Evolutionary conservation across 1,140 invertebrate genomes (phyloP).

Genomic region (Rhagoletis zephyria): DNA sequence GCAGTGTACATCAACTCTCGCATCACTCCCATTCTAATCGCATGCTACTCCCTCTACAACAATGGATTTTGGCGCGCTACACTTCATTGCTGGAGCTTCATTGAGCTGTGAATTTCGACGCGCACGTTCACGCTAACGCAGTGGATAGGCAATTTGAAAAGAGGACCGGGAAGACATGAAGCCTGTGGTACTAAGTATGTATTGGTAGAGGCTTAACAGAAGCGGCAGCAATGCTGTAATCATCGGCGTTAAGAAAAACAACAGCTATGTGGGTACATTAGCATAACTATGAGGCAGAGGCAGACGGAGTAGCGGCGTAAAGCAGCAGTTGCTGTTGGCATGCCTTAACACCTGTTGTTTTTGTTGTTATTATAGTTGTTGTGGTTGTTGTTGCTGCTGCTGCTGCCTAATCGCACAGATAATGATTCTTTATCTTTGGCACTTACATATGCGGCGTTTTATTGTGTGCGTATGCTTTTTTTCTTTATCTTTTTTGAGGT

Average conservation of each 20-base stretch:
- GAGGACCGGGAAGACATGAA: background rate
- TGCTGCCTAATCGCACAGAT: conserved; percentile 54
- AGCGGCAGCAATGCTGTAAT: background rate
- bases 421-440: conserved; percentile 54
- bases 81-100: conserved; percentile 43
- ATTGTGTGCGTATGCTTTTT: conserved; percentile 4
- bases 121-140: conserved; percentile 38
- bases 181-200: background rate
- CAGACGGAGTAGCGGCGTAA: too few relatives aligned
- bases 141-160: conserved; percentile 9
- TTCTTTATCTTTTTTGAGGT: background rate
- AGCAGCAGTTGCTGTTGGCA: conserved; percentile 26
- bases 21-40: background rate
- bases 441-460: conserved; percentile 51
- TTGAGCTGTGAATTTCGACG: conserved; percentile 54
- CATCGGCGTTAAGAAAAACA: background rate
- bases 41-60: background rate
- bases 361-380: conserved; percentile 48
- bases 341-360: conserved; percentile 40
- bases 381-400: conserved; percentile 47
- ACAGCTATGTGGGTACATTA: background rate
- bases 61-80: background rate
- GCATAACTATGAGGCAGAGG: background rate
- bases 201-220: background rate
- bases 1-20: background rate